These are phyloP conservation scores for Oryzias celebensis DNA, from an alignment of 2,113 vertebrate genomes.

Conservation along the genomic window DNA sequence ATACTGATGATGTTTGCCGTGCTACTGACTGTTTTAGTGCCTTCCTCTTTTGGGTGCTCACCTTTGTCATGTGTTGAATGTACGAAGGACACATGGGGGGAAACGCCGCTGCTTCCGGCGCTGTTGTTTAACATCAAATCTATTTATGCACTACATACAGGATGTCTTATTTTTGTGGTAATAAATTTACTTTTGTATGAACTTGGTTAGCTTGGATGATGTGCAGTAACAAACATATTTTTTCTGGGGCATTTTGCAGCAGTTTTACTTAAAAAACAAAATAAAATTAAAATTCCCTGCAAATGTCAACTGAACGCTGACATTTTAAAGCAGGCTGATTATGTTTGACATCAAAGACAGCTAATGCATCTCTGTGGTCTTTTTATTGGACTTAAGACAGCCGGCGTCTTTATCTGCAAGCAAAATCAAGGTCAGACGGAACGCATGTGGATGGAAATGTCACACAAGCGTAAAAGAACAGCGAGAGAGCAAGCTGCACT, in stretches of 20 bases:
- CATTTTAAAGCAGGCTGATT: constrained; percentile 13
- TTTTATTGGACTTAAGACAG: constrained; percentile 38
- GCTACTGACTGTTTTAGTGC: constrained; percentile 67
- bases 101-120: constrained; percentile 24
- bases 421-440: constrained; percentile 10
- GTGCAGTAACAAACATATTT: not conserved
- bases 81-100: constrained; percentile 34
- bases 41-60: constrained; percentile 75
- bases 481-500: not conserved
- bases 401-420: constrained; percentile 19
- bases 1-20: constrained; percentile 24
- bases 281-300: constrained; percentile 5
- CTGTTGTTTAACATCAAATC: constrained; percentile 49
- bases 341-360: not conserved
- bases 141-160: constrained; percentile 76
- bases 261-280: constrained; percentile 2
- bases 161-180: constrained; percentile 73
- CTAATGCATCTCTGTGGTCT: not conserved
- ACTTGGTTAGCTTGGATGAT: constrained; percentile 29
- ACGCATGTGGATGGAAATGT: not conserved
- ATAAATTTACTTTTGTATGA: constrained; percentile 77
- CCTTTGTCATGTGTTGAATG: constrained; percentile 53
- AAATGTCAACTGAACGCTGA: constrained; percentile 3
- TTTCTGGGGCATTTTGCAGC: not conserved
- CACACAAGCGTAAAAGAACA: not conserved